A percentile compares a stretch with the other conserved stretches of the same genome.
Conservation (phyloP, 2,797 vertebrate species). For the Cryptoblepharus egeriae region DNA sequence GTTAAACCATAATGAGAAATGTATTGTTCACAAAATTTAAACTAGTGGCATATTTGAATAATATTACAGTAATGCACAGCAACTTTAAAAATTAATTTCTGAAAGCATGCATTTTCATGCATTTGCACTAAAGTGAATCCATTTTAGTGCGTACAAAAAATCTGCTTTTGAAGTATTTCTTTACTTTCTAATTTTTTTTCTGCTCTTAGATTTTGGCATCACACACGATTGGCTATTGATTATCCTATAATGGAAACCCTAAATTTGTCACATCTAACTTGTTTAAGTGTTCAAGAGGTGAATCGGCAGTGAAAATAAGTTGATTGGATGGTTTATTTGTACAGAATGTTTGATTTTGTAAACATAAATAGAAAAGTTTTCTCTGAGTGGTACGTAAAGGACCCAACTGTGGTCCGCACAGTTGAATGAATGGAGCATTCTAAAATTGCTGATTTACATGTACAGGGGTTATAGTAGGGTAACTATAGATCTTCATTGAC, state of each 20-base stretch:
- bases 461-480: not conserved
- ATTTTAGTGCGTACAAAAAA: not conserved
- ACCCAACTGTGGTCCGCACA: not conserved
- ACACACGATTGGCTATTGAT: not conserved
- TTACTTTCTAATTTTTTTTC: not conserved
- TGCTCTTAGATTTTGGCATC: not conserved
- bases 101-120: not conserved
- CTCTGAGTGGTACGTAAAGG: not conserved
- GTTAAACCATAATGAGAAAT: slow-evolving; percentile 1
- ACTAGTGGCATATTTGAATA: not conserved
- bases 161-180: not conserved
- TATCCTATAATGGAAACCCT: not conserved
- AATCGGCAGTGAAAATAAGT: not conserved
- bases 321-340: not conserved
- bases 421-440: not conserved
- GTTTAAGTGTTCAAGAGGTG: not conserved
- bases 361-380: not conserved
- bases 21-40: not conserved
- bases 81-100: too few species aligned
- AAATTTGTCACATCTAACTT: not conserved
- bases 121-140: too few species aligned
- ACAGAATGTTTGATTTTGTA: not conserved
- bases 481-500: not conserved
- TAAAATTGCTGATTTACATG: not conserved
- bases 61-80: not conserved